Evolutionary conservation across 2,888 invertebrate genomes (phyloP).

Genomic region (Agonopterix heracliana): DNA sequence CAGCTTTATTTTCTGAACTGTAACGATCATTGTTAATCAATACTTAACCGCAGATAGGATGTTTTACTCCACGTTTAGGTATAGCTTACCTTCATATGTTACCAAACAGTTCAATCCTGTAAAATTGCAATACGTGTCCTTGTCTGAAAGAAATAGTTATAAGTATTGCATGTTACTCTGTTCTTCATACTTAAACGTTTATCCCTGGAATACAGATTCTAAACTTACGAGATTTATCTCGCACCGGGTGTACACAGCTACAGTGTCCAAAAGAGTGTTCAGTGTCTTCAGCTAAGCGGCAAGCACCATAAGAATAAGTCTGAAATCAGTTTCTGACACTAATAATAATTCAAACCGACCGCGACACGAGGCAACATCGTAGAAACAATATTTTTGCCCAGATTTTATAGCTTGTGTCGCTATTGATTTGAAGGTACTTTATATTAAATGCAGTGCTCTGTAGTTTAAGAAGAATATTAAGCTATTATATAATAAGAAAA

Average conservation of each 20-base stretch:
- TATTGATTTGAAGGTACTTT: no score
- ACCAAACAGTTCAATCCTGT: conserved; percentile 73
- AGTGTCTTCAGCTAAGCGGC: conserved; percentile 49
- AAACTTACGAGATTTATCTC: conserved; percentile 51
- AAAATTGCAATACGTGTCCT: conserved; percentile 67
- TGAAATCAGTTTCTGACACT: conserved; percentile 14
- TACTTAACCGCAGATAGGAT: no score
- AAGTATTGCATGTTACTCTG: neutral
- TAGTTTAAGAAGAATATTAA: no score
- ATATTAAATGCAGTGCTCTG: no score
- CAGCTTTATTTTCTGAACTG: neutral
- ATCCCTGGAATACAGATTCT: neutral
- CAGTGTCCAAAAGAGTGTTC: conserved; percentile 43
- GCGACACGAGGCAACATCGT: no score
- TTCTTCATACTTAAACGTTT: neutral
- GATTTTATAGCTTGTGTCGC: no score
- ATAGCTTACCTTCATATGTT: conserved; percentile 34
- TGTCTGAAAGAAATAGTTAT: conserved; percentile 40
- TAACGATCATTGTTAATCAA: no score
- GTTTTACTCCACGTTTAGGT: neutral
- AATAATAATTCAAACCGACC: no score
- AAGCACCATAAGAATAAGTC: conserved; percentile 63
- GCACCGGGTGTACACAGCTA: conserved; percentile 59
- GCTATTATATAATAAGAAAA: no score
- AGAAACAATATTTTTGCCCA: no score